phyloP scores from a whole-genome alignment of 92 coral and sea anemone genomes.

The Ricordea florida region DNA sequence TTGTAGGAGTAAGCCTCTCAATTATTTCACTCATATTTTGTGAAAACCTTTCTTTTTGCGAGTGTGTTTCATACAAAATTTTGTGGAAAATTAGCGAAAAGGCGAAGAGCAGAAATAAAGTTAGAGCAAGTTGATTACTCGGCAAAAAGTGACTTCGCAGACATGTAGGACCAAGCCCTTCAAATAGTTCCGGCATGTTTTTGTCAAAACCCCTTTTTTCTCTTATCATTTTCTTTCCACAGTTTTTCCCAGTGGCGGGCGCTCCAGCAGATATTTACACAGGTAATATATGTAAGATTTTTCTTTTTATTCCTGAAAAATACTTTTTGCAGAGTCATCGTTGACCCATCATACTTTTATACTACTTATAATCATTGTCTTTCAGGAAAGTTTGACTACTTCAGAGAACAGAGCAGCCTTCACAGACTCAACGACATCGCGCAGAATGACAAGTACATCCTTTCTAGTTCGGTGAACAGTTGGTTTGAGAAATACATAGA shows the following conservation, averaged over 20 bases:
- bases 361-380: not conserved
- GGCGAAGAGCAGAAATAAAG: no score
- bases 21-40: no score
- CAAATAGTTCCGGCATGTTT: not conserved
- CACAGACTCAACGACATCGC: conserved; percentile 67
- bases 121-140: no score
- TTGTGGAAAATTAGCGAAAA: no score
- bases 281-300: conserved; percentile 21
- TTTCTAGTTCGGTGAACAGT: conserved; percentile 68
- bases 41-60: no score
- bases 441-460: conserved; percentile 55
- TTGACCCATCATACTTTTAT: not conserved
- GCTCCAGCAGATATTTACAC: conserved; percentile 74
- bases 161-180: no score
- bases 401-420: conserved; percentile 67
- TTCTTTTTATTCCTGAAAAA: no score
- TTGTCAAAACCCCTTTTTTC: not conserved
- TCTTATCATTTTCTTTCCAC: not conserved
- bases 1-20: no score
- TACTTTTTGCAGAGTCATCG: no score
- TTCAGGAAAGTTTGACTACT: conserved; percentile 78
- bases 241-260: conserved; percentile 87
- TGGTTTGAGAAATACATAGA: conserved; percentile 87
- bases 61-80: no score
- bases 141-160: no score